A percentile compares a stretch with the other conserved stretches of the same genome.
Conservation (phyloP, 2,113 vertebrate genomes). For the Orycteropus afer region DNA sequence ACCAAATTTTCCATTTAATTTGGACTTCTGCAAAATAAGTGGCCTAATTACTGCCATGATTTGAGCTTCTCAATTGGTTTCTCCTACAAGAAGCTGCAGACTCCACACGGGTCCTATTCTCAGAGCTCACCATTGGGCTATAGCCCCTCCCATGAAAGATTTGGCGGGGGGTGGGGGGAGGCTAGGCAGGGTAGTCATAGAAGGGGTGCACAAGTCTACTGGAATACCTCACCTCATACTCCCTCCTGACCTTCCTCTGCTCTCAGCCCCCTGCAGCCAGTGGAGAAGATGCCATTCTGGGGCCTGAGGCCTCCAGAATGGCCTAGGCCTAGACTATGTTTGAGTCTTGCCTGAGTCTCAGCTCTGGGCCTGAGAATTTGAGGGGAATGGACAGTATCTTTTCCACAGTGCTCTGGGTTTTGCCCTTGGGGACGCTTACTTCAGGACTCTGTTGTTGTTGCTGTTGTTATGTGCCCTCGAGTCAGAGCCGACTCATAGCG, state of each 20-base stretch:
- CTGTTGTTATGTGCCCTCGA: too few species aligned
- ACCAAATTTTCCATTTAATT: constrained; percentile 87
- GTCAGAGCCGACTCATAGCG: too few species aligned
- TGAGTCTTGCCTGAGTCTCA: neutral
- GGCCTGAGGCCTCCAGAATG: neutral
- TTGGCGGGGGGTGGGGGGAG: too few species aligned
- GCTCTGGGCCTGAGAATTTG: neutral
- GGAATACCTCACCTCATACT: neutral
- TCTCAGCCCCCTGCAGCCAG: neutral
- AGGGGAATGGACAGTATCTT: neutral
- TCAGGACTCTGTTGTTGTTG: too few species aligned
- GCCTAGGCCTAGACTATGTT: neutral
- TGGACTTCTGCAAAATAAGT: constrained; percentile 86
- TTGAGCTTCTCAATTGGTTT: constrained; percentile 80
- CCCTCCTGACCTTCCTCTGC: neutral
- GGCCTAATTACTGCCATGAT: constrained; percentile 84
- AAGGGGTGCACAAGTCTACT: neutral
- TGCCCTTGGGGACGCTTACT: neutral
- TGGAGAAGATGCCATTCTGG: neutral
- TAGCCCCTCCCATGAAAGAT: neutral
- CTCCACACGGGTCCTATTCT: neutral
- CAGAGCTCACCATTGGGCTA: neutral
- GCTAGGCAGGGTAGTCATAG: too few species aligned
- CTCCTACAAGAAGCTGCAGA: constrained; percentile 62
- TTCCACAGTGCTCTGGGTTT: neutral